A percentile compares a stretch with the other conserved stretches of the same genome.
phyloP scores from a whole-genome alignment of 2,113 vertebrate genomes.

The Thomomys bottae region DNA sequence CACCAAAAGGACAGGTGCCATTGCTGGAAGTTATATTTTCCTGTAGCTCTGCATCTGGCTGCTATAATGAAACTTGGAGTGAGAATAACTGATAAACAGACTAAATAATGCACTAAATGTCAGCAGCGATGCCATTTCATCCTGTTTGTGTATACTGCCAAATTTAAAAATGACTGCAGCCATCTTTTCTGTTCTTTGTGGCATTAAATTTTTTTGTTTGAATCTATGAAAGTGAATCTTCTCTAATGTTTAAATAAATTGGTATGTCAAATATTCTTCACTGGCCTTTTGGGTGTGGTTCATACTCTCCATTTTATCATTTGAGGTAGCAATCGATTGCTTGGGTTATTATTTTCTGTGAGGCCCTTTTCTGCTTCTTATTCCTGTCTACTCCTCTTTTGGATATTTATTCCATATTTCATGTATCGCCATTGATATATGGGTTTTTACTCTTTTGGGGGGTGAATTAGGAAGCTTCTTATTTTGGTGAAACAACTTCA shows the following conservation, averaged over 20 bases:
- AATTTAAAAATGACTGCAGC: background rate
- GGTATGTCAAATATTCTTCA: background rate
- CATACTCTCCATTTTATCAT: background rate
- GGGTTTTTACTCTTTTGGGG: background rate
- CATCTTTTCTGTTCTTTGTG: slow-evolving; percentile 44
- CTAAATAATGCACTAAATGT: slow-evolving; percentile 43
- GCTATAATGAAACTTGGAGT: background rate
- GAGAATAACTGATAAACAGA: background rate
- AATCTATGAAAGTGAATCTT: slow-evolving; percentile 22
- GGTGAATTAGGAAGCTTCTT: background rate
- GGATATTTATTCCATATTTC: background rate
- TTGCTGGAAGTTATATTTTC: slow-evolving; percentile 23
- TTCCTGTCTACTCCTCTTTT: background rate
- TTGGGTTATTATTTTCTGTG: background rate
- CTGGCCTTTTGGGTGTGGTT: slow-evolving; percentile 7
- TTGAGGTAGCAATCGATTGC: slow-evolving; percentile 22
- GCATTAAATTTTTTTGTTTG: slow-evolving; percentile 30
- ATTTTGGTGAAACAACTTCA: background rate
- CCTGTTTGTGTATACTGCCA: background rate
- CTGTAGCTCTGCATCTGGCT: slow-evolving; percentile 15
- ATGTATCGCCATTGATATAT: background rate
- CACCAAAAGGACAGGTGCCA: background rate
- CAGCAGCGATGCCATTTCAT: background rate
- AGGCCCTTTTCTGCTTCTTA: background rate
- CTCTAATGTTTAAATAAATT: slow-evolving; percentile 37